These are phyloP conservation scores for Neocrepidodera transversa DNA, from an alignment of 2,888 invertebrate genomes.

Conservation along the genomic window DNA sequence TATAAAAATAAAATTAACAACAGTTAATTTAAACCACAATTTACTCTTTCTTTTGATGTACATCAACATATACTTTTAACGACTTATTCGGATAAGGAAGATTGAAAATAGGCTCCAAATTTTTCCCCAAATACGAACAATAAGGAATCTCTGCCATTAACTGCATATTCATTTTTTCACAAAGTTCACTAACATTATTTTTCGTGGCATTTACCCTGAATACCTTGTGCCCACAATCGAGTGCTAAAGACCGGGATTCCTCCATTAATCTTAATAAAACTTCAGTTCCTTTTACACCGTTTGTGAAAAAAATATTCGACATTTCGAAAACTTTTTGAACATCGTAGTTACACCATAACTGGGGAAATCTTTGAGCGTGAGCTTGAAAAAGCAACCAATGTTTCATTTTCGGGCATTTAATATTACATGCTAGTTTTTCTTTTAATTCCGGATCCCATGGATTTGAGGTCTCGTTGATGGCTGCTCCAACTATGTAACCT, in stretches of 20 bases:
- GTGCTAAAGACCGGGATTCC: conserved; percentile 57
- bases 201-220: conserved; percentile 62
- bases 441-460: conserved; percentile 64
- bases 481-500: conserved; percentile 60
- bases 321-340: conserved; percentile 64
- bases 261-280: conserved; percentile 60
- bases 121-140: conserved; percentile 61
- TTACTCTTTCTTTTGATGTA: conserved; percentile 37
- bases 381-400: conserved; percentile 64
- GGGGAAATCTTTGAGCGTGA: conserved; percentile 61
- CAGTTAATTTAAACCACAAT: too few relatives aligned
- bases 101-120: conserved; percentile 62
- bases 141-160: conserved; percentile 63
- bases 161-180: conserved; percentile 63
- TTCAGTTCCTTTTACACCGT: conserved; percentile 62
- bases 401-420: conserved; percentile 58
- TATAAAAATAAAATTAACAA: too few relatives aligned
- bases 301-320: conserved; percentile 61
- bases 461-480: conserved; percentile 61
- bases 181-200: conserved; percentile 62
- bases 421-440: conserved; percentile 64
- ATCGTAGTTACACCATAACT: conserved; percentile 60
- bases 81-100: conserved; percentile 63
- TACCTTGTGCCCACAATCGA: conserved; percentile 61
- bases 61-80: conserved; percentile 61